Conservation (phyloP, 2,113 vertebrate genomes). For the Dasyurus viverrinus region DNA sequence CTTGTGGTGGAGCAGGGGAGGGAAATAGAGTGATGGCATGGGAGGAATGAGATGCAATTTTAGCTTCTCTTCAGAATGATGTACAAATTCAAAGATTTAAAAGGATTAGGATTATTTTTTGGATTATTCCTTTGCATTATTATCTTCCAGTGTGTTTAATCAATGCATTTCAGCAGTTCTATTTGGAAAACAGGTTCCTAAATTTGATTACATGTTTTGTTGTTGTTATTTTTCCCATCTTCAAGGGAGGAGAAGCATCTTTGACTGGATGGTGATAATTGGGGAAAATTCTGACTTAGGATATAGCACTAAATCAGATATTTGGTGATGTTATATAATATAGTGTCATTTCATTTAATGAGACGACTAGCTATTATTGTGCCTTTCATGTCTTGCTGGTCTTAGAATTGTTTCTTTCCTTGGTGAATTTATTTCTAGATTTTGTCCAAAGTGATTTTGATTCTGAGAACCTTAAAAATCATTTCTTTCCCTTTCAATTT, state of each 20-base stretch:
- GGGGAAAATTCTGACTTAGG: constrained; percentile 41
- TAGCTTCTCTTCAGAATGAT: not conserved
- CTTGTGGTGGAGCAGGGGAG: accelerated
- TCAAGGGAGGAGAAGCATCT: constrained; percentile 53
- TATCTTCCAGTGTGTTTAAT: constrained; percentile 31
- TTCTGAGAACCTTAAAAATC: constrained; percentile 20
- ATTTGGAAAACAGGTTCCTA: constrained; percentile 55
- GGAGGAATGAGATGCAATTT: not conserved
- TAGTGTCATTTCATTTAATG: not conserved
- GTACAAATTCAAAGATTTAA: not conserved
- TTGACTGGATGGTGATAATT: constrained; percentile 39
- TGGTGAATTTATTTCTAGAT: not conserved
- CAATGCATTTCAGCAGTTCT: constrained; percentile 41
- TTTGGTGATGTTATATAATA: not conserved
- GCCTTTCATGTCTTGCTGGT: not conserved
- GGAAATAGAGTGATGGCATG: not conserved
- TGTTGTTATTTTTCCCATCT: constrained; percentile 49
- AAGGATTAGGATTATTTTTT: constrained; percentile 32
- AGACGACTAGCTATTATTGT: constrained; percentile 16
- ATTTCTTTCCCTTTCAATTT: not conserved
- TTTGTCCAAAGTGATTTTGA: constrained; percentile 18
- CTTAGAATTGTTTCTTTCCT: constrained; percentile 22
- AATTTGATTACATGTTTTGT: constrained; percentile 61
- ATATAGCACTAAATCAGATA: constrained; percentile 32
- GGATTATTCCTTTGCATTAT: constrained; percentile 32